Evolutionary conservation across 2,113 vertebrate genomes (phyloP).

Genomic region (Neotragus pygmaeus): DNA sequence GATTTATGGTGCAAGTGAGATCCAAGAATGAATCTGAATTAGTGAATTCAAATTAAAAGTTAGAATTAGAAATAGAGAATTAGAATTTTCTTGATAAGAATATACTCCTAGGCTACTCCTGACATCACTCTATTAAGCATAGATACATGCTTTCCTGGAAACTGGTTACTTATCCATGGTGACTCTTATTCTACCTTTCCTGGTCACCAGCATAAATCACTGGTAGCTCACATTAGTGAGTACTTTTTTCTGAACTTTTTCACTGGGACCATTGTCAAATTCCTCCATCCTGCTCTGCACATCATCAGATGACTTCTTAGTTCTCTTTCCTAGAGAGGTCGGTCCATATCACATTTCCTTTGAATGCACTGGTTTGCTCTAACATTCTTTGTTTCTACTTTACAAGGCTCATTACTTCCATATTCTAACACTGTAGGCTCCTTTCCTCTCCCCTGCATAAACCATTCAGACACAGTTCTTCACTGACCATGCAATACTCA

Average conservation of each 20-base stretch:
- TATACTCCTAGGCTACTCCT: neutral
- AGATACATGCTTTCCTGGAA: neutral
- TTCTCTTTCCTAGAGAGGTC: neutral
- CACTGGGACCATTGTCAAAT: neutral
- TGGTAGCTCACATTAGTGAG: neutral
- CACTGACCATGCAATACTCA: neutral
- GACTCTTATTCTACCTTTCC: neutral
- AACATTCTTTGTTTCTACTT: neutral
- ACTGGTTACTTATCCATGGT: neutral
- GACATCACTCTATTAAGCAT: neutral
- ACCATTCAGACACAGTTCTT: neutral
- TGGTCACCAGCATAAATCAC: neutral
- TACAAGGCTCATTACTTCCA: neutral
- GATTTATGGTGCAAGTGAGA: neutral
- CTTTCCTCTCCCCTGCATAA: neutral
- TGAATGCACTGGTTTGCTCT: fast-evolving
- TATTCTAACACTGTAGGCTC: neutral
- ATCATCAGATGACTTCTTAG: neutral
- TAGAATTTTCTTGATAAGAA: neutral
- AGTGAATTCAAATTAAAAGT: neutral
- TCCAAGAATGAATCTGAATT: neutral
- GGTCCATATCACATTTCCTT: neutral
- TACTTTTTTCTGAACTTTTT: neutral
- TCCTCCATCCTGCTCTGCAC: neutral
- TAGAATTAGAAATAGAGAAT: neutral